Evolutionary conservation across 2,797 vertebrate species (phyloP).

Genomic region (Loriculus beryllinus): DNA sequence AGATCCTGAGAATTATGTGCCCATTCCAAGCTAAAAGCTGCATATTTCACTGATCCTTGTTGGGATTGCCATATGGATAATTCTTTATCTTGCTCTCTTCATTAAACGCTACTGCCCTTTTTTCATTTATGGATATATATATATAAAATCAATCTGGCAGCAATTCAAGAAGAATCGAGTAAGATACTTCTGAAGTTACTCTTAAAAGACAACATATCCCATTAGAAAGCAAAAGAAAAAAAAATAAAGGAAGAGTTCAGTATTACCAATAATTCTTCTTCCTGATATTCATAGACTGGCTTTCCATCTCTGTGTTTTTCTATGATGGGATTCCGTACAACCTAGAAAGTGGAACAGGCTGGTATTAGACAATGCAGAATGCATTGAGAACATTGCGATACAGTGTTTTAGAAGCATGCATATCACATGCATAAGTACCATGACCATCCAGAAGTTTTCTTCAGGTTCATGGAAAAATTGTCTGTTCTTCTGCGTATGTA

Average conservation of each 20-base stretch:
- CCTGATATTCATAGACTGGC: slow-evolving; percentile 91
- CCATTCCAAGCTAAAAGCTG: not conserved
- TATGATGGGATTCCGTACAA: slow-evolving; percentile 93
- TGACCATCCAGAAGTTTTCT: slow-evolving; percentile 97
- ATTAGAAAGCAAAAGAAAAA: not conserved
- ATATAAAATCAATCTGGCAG: not conserved
- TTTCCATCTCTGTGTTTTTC: slow-evolving; percentile 97
- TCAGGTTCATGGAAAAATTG: slow-evolving; percentile 97
- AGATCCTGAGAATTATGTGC: not conserved
- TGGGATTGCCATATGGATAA: not conserved
- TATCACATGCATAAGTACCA: slow-evolving; percentile 81
- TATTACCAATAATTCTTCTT: slow-evolving; percentile 93
- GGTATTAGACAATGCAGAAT: slow-evolving; percentile 62
- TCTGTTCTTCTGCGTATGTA: slow-evolving; percentile 97
- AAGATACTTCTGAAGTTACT: not conserved
- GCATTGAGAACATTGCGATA: not conserved
- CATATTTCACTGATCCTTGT: not conserved
- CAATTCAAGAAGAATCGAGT: not conserved
- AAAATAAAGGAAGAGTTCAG: not conserved
- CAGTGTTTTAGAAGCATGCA: not conserved
- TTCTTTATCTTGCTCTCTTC: not conserved
- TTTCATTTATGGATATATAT: not conserved
- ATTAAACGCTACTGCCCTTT: not conserved
- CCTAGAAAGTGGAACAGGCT: slow-evolving; percentile 75
- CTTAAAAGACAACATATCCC: not conserved